Base-by-base conservation (phyloP, 2,888 invertebrate genomes). In the Nomada flava region DNA sequence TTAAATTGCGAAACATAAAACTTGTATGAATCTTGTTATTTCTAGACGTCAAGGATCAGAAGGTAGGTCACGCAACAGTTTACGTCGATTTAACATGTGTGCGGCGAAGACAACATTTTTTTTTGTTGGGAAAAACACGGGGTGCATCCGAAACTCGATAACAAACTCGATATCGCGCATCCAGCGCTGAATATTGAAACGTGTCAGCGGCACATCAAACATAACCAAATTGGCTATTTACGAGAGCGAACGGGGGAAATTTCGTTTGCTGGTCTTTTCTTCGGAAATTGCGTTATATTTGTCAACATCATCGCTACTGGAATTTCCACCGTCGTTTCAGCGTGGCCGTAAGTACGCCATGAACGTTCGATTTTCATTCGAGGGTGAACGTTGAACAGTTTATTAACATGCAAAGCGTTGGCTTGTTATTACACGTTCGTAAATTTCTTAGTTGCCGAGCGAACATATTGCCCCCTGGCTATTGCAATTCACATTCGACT, bases 161-260 rank as follows among this genome's bases (percentile, higher is more conserved):
- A 74, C 74, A 74, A 76, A 76, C 47, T 9, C 62, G 70, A 68
- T 55, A 63, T 23, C 62, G 36, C 20, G 53, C 0, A 47, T 70
- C 29, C 47, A 20, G 13, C 70, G 55, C 20, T 62, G 76, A 76
- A 76, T 70, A 76, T 52, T 63, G 71, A 76, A 70, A 44, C 62
- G 76, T 70, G 53, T 70, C 63, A 68, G 62, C 44, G 60, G 60
- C 44, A 47, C 23, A 44, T 76, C 70, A 47, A 76, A 76, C 55
- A 70, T 13, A 53, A 47, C 53, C 52, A 47, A 76, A 76, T 70
- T 76, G 76, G 70, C 70, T 76, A 76, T 76, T 70, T 76, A 76
- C 55, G 36, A 55, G 70, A 29, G 7, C 29, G 36, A 63, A 47
- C 29, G 11, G 42, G 9, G 5, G 3, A 59, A 47, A 69, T 69